A percentile compares a stretch with the other conserved stretches of the same genome.
These are phyloP conservation scores for Cryptocephalus moraei DNA, from an alignment of 2,888 invertebrate genomes.

Conservation along the genomic window DNA sequence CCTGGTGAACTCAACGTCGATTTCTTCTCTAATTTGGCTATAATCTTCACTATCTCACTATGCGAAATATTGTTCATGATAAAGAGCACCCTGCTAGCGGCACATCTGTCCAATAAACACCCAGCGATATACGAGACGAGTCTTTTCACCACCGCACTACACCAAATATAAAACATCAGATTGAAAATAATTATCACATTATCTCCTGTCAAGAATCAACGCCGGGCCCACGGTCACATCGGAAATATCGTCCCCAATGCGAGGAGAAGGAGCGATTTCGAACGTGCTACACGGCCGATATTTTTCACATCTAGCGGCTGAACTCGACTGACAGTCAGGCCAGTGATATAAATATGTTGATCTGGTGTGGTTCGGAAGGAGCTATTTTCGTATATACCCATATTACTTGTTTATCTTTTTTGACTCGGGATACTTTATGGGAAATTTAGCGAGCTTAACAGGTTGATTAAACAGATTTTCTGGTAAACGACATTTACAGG, in stretches of 20 bases:
- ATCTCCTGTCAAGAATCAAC: background rate
- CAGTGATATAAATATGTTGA: constrained; percentile 2
- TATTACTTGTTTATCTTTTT: background rate
- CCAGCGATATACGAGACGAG: constrained; percentile 7
- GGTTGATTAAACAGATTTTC: background rate
- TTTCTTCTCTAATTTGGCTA: constrained; percentile 14
- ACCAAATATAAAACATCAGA: constrained; percentile 13
- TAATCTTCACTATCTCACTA: constrained; percentile 15
- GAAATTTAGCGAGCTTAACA: background rate
- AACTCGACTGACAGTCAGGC: constrained; percentile 1
- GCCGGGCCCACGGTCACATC: constrained; percentile 1
- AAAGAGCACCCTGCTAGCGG: constrained; percentile 7
- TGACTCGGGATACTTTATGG: background rate
- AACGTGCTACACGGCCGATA: constrained; percentile 3
- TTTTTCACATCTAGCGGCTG: constrained; percentile 1
- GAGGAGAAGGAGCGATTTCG: background rate
- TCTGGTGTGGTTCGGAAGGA: background rate
- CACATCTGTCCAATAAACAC: constrained; percentile 10
- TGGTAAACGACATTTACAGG: background rate
- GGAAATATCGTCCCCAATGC: background rate
- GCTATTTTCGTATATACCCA: background rate
- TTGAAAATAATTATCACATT: background rate
- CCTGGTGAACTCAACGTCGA: constrained; percentile 9
- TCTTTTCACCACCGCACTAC: constrained; percentile 9
- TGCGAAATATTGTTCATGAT: constrained; percentile 15